phyloP scores from a whole-genome alignment of 2,113 vertebrate genomes.

The Psittacula cyanocephala region DNA sequence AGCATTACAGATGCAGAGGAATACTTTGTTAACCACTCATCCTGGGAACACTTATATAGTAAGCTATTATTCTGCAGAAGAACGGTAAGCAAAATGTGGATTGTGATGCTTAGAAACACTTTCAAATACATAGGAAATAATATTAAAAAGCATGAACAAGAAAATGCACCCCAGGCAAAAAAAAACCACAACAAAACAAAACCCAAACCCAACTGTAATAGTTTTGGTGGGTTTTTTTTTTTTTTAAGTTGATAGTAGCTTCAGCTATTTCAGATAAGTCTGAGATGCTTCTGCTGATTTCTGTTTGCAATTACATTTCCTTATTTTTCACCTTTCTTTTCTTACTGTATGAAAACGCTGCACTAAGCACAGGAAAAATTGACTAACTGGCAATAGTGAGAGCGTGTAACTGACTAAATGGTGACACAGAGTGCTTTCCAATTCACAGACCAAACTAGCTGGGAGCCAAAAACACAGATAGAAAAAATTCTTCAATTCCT shows the following conservation, averaged over 20 bases:
- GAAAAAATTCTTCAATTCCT: not conserved
- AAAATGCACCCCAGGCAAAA: not conserved
- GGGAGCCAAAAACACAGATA: not conserved
- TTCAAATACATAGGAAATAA: not conserved
- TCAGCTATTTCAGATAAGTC: not conserved
- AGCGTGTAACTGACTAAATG: not conserved
- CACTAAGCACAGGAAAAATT: not conserved
- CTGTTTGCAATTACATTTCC: not conserved
- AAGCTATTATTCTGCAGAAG: not conserved
- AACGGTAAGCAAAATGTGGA: not conserved
- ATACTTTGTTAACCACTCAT: not conserved
- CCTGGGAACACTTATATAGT: not conserved
- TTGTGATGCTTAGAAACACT: not conserved
- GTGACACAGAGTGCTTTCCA: conserved; percentile 3
- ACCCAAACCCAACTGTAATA: not conserved
- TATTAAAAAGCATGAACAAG: not conserved
- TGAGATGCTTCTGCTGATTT: not conserved
- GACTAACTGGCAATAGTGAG: not conserved
- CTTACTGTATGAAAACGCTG: not conserved
- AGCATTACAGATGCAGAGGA: not conserved
- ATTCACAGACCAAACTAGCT: not conserved
- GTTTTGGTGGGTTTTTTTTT: not conserved
- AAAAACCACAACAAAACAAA: not conserved
- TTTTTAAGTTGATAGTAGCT: not conserved
- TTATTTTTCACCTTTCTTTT: not conserved